Evolutionary conservation across 2,113 vertebrate genomes (phyloP).

Genomic region (Mungos mungo): DNA sequence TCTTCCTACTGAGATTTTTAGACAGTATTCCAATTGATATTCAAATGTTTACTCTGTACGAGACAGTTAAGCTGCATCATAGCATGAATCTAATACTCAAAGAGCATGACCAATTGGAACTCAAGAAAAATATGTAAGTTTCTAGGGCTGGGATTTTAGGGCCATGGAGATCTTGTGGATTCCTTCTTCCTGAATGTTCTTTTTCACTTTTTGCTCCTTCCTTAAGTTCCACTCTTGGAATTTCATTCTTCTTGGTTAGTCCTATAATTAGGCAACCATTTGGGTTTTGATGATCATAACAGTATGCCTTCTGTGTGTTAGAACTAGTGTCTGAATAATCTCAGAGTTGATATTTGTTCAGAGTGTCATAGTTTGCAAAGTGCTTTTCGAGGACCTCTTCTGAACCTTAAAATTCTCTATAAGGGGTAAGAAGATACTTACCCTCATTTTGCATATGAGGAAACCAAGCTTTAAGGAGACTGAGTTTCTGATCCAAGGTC

Average conservation of each 20-base stretch:
- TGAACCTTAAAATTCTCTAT: not conserved
- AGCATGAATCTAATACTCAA: not conserved
- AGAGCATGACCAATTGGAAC: not conserved
- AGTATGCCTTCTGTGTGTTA: not conserved
- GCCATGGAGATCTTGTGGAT: not conserved
- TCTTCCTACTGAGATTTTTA: not conserved
- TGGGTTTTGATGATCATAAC: not conserved
- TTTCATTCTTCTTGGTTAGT: not conserved
- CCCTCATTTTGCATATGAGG: slow-evolving; percentile 23
- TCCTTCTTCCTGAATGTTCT: not conserved
- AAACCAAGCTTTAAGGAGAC: not conserved
- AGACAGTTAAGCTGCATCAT: not conserved
- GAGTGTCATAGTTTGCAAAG: not conserved
- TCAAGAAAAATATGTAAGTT: not conserved
- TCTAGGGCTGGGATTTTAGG: not conserved
- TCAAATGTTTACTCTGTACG: not conserved
- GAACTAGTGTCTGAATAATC: slow-evolving; percentile 21
- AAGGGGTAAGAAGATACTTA: not conserved
- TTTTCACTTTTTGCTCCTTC: not conserved
- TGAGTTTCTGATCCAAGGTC: not conserved
- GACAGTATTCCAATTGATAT: not conserved
- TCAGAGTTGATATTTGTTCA: not conserved
- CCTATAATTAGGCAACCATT: not conserved
- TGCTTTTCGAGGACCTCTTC: not conserved
- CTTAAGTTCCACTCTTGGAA: not conserved